phyloP scores from a whole-genome alignment of 2,888 invertebrate species.

The Tipula unca region DNA sequence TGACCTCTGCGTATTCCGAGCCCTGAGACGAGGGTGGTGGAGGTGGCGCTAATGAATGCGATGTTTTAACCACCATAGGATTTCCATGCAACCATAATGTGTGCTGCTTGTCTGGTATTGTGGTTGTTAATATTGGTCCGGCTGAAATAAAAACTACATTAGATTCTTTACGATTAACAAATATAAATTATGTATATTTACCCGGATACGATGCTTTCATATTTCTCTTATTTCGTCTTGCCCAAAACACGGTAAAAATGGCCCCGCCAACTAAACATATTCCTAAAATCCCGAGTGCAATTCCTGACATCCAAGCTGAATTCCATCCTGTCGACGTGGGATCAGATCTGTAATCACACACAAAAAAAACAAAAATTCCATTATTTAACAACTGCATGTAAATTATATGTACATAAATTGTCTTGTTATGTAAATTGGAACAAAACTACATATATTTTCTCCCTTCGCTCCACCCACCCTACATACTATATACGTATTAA shows the following conservation, averaged over 20 bases:
- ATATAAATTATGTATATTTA: not conserved
- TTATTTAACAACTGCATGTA: not conserved
- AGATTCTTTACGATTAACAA: not conserved
- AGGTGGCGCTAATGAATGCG: conserved; percentile 29
- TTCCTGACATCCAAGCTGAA: conserved; percentile 31
- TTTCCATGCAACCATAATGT: conserved; percentile 31
- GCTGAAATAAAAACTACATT: not conserved
- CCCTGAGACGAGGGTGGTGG: conserved; percentile 27
- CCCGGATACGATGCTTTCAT: conserved; percentile 31
- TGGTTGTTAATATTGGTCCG: conserved; percentile 27
- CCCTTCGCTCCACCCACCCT: not conserved
- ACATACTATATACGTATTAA: not conserved
- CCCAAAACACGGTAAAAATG: conserved; percentile 31
- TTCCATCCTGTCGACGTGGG: conserved; percentile 29
- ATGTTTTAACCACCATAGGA: conserved; percentile 30
- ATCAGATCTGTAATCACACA: conserved; percentile 28
- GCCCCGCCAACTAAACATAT: conserved; percentile 30
- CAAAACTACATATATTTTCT: not conserved
- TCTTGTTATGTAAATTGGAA: not conserved
- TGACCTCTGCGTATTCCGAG: conserved; percentile 30
- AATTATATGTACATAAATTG: not conserved
- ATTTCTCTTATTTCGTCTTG: conserved; percentile 29
- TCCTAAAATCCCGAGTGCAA: conserved; percentile 28
- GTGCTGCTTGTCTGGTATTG: conserved; percentile 31
- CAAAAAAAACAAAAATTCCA: not conserved